These are phyloP conservation scores for Pandemis corylana DNA, from an alignment of 2,888 invertebrate genomes.

Conservation along the genomic window DNA sequence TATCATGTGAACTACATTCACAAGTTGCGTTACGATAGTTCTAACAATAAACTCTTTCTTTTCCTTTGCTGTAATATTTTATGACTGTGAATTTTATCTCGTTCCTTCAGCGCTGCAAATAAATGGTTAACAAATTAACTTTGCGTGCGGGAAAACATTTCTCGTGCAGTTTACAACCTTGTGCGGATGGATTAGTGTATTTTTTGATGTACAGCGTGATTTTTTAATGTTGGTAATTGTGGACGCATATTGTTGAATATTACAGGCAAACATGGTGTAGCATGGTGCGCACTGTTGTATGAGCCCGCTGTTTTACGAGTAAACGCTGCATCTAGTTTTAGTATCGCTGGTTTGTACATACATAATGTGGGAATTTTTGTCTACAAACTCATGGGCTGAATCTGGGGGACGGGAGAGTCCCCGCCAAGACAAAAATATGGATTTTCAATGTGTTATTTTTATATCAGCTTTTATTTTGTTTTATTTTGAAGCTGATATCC, in stretches of 20 bases:
- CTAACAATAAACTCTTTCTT: slow-evolving; percentile 67
- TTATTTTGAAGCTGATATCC: no score
- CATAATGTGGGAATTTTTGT: background rate
- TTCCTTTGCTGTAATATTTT: slow-evolving; percentile 65
- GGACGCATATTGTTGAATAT: slow-evolving; percentile 67
- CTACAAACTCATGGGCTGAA: background rate
- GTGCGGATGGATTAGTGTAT: slow-evolving; percentile 46
- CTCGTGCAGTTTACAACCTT: slow-evolving; percentile 60
- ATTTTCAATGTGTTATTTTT: no score
- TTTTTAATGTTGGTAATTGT: slow-evolving; percentile 54
- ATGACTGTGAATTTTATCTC: slow-evolving; percentile 73
- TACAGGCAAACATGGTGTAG: slow-evolving; percentile 70
- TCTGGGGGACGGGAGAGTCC: no score
- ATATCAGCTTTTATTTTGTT: no score
- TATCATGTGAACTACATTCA: slow-evolving; percentile 55
- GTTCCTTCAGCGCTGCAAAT: slow-evolving; percentile 68
- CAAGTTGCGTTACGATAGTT: slow-evolving; percentile 61
- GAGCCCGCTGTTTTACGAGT: slow-evolving; percentile 67
- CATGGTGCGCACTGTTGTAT: slow-evolving; percentile 67
- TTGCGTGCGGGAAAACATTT: slow-evolving; percentile 56
- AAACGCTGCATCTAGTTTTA: slow-evolving; percentile 54
- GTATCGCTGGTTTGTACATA: background rate
- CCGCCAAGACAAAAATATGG: no score
- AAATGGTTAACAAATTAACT: slow-evolving; percentile 67
- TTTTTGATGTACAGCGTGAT: slow-evolving; percentile 49